These are phyloP conservation scores for Echinops telfairi DNA, from an alignment of 2,113 vertebrate genomes.

Conservation along the genomic window DNA sequence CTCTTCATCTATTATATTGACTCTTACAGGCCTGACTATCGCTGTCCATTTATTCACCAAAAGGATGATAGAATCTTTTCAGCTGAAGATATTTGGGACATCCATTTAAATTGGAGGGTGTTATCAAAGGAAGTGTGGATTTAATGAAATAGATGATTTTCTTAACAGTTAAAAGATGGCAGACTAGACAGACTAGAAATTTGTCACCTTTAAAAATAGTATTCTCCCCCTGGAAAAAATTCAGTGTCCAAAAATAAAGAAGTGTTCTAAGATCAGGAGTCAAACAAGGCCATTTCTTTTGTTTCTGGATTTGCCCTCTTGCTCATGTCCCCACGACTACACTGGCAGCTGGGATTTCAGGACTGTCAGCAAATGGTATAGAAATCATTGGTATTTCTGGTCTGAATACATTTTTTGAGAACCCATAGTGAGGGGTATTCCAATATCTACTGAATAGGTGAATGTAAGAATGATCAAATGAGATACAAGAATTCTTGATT, in stretches of 20 bases:
- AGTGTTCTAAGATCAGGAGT: neutral
- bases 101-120: neutral
- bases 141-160: conserved; percentile 56
- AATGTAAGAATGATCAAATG: neutral
- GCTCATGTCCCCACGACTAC: neutral
- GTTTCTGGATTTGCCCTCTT: neutral
- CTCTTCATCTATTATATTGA: neutral
- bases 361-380: neutral
- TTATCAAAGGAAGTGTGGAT: neutral
- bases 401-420: conserved; percentile 15
- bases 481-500: neutral
- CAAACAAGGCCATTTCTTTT: conserved; percentile 24
- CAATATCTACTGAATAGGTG: neutral
- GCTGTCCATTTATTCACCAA: no score
- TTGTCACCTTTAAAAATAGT: neutral
- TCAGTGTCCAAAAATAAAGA: neutral
- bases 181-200: neutral
- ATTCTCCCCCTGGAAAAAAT: neutral
- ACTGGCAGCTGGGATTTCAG: neutral
- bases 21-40: neutral
- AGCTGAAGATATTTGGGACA: conserved; percentile 32
- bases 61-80: neutral
- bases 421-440: neutral
- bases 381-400: neutral
- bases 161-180: neutral